These are phyloP conservation scores for Acipenser oxyrinchus DNA, from an alignment of 2,797 vertebrate genomes.

Conservation along the genomic window DNA sequence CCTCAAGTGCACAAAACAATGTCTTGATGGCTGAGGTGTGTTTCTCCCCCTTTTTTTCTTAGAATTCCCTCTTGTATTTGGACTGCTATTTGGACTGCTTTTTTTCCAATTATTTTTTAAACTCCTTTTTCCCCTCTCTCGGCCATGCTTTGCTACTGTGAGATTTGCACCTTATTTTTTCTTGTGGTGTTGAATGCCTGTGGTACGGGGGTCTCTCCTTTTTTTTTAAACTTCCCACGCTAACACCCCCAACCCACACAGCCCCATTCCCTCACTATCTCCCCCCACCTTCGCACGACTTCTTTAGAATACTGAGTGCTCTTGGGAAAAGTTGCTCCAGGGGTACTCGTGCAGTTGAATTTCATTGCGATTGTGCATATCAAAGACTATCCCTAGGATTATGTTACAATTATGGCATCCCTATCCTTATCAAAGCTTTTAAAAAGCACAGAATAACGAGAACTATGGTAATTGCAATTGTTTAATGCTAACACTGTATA, in stretches of 20 bases:
- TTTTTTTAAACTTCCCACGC: not conserved
- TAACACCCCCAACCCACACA: not conserved
- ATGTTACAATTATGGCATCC: too few species aligned
- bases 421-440: too few species aligned
- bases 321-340: too few species aligned
- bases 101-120: slow-evolving; percentile 5
- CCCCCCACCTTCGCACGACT: not conserved
- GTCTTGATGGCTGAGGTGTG: slow-evolving; percentile 40
- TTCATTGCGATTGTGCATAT: too few species aligned
- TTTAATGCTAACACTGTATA: too few species aligned
- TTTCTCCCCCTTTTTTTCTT: not conserved
- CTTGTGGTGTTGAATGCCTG: slow-evolving; percentile 35
- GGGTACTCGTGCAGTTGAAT: too few species aligned
- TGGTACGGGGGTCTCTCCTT: slow-evolving; percentile 26
- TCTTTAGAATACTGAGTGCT: too few species aligned
- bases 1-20: slow-evolving; percentile 48
- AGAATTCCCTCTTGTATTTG: slow-evolving; percentile 5
- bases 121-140: slow-evolving; percentile 21
- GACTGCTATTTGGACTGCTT: slow-evolving; percentile 12
- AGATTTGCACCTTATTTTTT: slow-evolving; percentile 22
- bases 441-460: too few species aligned
- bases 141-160: slow-evolving; percentile 38
- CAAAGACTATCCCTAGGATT: too few species aligned
- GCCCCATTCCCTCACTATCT: not conserved
- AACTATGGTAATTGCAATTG: too few species aligned